A percentile compares a stretch with the other conserved stretches of the same genome.
Evolutionary conservation across 2,113 vertebrate species (phyloP).

Genomic region (Rhagologus leucostigma): DNA sequence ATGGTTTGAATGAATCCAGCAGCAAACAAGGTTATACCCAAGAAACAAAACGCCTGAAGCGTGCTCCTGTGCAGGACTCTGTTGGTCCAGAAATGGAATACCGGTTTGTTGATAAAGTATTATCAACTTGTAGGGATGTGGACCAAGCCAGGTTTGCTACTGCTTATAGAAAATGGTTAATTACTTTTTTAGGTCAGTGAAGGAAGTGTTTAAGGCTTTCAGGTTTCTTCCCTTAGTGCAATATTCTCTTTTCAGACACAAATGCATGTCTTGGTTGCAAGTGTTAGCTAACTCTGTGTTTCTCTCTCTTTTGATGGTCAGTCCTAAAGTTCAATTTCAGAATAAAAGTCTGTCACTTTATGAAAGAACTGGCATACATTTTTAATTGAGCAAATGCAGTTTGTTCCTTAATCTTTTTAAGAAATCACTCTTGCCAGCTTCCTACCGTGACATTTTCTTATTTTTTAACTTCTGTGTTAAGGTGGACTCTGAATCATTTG

Average conservation of each 20-base stretch:
- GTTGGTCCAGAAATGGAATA: constrained; percentile 78
- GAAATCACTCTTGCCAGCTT: not conserved
- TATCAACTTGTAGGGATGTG: constrained; percentile 76
- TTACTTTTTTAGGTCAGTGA: constrained; percentile 82
- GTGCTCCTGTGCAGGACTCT: constrained; percentile 74
- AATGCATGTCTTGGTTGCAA: constrained; percentile 62
- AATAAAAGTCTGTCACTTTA: constrained; percentile 39
- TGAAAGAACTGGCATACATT: constrained; percentile 37
- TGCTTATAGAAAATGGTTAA: constrained; percentile 91
- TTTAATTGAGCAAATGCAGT: constrained; percentile 24
- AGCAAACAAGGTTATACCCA: constrained; percentile 80
- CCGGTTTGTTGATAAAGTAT: constrained; percentile 78
- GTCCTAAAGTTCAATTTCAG: constrained; percentile 34
- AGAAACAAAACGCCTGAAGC: constrained; percentile 90
- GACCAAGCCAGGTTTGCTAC: constrained; percentile 89
- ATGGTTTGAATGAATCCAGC: constrained; percentile 74
- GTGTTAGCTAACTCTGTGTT: constrained; percentile 36
- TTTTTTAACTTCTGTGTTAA: not conserved
- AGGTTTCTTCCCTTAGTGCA: constrained; percentile 71
- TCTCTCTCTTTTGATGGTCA: constrained; percentile 38
- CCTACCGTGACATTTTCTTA: not conserved
- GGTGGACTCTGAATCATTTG: not conserved
- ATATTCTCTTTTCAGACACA: constrained; percentile 71
- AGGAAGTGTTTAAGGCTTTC: not conserved
- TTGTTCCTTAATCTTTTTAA: constrained; percentile 26